These are phyloP conservation scores for Ypsolopha sequella DNA, from an alignment of 2,888 invertebrate species.

Conservation along the genomic window DNA sequence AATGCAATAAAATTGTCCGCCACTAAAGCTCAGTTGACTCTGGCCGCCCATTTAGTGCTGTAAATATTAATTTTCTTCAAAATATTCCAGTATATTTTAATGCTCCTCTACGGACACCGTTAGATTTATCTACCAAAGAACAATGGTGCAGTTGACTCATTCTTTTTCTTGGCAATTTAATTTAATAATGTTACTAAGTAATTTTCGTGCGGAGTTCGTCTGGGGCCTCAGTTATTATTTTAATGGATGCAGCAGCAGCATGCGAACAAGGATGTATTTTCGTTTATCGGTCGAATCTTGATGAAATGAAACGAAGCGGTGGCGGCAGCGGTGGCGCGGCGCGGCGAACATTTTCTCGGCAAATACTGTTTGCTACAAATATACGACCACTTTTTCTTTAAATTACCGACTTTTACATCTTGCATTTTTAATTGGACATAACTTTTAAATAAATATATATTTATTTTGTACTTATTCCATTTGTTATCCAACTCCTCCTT, in stretches of 20 bases:
- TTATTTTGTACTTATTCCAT: no score
- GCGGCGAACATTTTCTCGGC: no score
- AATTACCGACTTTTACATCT: no score
- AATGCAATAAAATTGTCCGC: background rate
- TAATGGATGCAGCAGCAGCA: background rate
- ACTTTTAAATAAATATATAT: no score
- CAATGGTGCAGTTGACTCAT: slow-evolving; percentile 1
- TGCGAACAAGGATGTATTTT: background rate
- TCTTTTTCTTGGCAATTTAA: slow-evolving; percentile 1
- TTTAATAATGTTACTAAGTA: slow-evolving; percentile 3
- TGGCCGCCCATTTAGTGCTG: background rate
- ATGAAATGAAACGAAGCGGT: background rate
- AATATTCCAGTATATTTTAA: background rate
- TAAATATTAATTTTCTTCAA: background rate
- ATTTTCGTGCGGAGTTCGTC: background rate
- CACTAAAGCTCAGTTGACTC: background rate
- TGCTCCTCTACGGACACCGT: background rate
- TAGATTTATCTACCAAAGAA: background rate
- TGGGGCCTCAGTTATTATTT: background rate
- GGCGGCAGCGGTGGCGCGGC: no score
- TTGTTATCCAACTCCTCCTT: no score
- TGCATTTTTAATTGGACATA: no score
- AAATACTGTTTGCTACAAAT: no score
- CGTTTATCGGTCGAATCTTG: background rate
- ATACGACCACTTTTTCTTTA: no score